Evolutionary conservation across 2,113 vertebrate genomes (phyloP).

Genomic region (Hipposideros armiger): DNA sequence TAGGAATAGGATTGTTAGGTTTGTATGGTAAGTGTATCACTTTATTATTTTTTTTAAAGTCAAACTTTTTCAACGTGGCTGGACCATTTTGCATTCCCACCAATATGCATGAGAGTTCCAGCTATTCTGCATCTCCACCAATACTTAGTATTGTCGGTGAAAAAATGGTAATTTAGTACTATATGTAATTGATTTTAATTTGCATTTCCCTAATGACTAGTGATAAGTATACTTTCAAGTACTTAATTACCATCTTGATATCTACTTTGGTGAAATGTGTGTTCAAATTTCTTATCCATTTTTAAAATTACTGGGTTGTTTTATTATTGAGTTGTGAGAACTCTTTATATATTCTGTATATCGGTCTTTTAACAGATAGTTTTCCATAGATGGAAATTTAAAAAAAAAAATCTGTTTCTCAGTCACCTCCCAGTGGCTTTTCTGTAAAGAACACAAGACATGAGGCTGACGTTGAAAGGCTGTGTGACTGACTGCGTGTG

Average conservation of each 20-base stretch:
- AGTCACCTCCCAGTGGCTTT: not conserved
- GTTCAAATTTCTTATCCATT: too few relatives aligned
- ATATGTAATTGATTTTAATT: slow-evolving; percentile 38
- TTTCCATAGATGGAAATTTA: not conserved
- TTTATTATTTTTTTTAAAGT: not conserved
- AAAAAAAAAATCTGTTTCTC: not conserved
- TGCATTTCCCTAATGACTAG: slow-evolving; percentile 41
- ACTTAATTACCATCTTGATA: slow-evolving; percentile 20
- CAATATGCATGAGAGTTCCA: not conserved
- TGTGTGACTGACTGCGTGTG: not conserved
- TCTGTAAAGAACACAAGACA: not conserved
- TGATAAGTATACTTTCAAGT: slow-evolving; percentile 5
- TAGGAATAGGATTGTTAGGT: not conserved
- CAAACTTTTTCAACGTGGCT: slow-evolving; percentile 26
- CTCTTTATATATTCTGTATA: slow-evolving; percentile 19
- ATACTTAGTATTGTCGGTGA: not conserved
- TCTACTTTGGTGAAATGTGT: not conserved
- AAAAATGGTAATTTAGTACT: too few relatives aligned
- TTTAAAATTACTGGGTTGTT: not conserved
- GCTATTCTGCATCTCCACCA: not conserved
- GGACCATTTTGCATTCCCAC: slow-evolving; percentile 10
- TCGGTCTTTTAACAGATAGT: not conserved
- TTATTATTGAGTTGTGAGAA: slow-evolving; percentile 35
- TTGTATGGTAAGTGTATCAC: not conserved
- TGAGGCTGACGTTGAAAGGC: not conserved